Evolutionary conservation across 92 coral and sea anemone species (phyloP).

Genomic region (Phymanthus crucifer): DNA sequence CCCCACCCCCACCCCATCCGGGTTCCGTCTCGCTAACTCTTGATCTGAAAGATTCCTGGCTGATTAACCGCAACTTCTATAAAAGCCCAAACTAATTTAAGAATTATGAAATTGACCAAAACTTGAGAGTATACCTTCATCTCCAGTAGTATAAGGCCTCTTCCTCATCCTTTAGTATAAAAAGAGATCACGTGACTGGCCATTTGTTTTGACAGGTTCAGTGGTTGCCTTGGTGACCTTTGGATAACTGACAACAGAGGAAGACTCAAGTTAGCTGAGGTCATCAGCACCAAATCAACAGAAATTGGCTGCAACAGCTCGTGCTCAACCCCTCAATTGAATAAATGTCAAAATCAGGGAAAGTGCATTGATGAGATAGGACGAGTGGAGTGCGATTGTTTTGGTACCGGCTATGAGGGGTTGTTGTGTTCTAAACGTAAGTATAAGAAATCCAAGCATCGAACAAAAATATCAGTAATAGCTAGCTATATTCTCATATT

Average conservation of each 20-base stretch:
- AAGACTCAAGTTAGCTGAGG: conserved; percentile 34
- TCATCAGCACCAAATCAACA: conserved; percentile 45
- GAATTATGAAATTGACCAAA: too few relatives aligned
- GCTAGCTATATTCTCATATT: too few relatives aligned
- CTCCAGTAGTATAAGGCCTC: too few relatives aligned
- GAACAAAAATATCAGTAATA: too few relatives aligned
- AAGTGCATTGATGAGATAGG: conserved; percentile 59
- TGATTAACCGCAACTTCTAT: too few relatives aligned
- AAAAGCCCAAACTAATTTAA: too few relatives aligned
- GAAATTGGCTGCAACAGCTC: conserved; percentile 54
- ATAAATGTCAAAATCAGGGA: conserved; percentile 65
- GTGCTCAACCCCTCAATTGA: conserved; percentile 54
- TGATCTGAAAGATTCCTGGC: too few relatives aligned
- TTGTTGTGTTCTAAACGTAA: conserved; percentile 64
- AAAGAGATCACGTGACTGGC: not conserved
- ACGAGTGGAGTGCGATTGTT: conserved; percentile 70
- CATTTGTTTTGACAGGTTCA: conserved; percentile 36
- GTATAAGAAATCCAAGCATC: not conserved
- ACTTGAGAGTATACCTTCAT: too few relatives aligned
- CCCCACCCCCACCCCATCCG: too few relatives aligned
- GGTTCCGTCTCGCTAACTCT: too few relatives aligned
- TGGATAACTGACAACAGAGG: conserved; percentile 20
- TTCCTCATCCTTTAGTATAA: too few relatives aligned
- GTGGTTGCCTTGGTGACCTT: conserved; percentile 69
- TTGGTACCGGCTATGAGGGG: conserved; percentile 84